Percentiles rank a stretch among this genome's conserved stretches.
phyloP scores from a whole-genome alignment of 2,797 vertebrate genomes.

The Sardinella longiceps region DNA sequence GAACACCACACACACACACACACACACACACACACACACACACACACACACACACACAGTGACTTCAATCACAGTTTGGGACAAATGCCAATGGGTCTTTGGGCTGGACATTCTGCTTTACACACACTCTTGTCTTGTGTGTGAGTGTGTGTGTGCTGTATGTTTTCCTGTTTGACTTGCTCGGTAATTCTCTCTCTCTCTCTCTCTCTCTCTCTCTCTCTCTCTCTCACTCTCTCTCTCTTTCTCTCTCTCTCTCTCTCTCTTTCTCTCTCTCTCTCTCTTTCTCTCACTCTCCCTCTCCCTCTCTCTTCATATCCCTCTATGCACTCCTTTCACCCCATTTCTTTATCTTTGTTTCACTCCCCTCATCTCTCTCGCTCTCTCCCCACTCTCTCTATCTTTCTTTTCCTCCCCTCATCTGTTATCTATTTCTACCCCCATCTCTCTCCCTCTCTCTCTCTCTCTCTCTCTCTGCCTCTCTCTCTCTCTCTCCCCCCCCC shows the following conservation, averaged over 20 bases:
- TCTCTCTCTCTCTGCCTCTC: background rate
- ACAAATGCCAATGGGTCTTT: constrained; percentile 37
- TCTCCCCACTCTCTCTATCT: background rate
- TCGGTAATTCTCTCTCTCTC: background rate
- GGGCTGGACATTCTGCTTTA: background rate
- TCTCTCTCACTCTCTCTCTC: background rate
- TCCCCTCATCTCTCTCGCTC: background rate
- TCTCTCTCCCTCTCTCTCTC: background rate
- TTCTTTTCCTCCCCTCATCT: background rate
- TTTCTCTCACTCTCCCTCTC: background rate
- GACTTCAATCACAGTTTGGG: constrained; percentile 41
- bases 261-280: background rate
- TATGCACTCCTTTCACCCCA: background rate
- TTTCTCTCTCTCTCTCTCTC: background rate
- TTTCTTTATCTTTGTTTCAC: background rate
- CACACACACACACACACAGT: too few relatives aligned
- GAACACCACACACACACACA: too few relatives aligned
- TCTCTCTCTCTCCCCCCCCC: background rate
- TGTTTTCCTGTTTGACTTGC: background rate
- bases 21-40: too few relatives aligned
- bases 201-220: background rate
- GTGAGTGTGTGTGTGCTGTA: background rate
- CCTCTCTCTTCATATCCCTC: background rate
- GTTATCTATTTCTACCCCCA: too few relatives aligned
- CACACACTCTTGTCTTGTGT: background rate